phyloP scores from a whole-genome alignment of 2,113 vertebrate species.

The Archilochus colubris region DNA sequence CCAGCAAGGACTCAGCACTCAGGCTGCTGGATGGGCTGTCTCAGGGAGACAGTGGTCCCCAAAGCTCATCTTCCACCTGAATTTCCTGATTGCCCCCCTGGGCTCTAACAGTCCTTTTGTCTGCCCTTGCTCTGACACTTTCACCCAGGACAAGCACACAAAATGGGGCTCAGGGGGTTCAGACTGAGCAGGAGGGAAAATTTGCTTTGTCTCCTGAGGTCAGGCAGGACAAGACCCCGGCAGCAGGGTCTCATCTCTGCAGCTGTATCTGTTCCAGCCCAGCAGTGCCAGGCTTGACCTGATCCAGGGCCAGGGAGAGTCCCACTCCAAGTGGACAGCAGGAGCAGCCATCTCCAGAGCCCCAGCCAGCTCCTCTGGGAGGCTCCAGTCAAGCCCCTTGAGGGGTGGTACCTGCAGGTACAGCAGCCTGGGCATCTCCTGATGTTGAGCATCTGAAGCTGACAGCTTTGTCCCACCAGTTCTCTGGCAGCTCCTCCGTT shows the following conservation, averaged over 20 bases:
- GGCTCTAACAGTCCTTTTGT: neutral
- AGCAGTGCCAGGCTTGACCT: neutral
- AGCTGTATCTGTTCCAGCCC: neutral
- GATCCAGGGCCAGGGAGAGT: neutral
- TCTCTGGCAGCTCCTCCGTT: neutral
- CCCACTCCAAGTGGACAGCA: neutral
- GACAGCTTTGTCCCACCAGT: neutral
- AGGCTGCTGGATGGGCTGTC: neutral
- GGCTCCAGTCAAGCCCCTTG: rapidly evolving
- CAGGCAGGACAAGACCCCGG: neutral
- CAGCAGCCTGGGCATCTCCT: neutral
- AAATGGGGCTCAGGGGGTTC: neutral
- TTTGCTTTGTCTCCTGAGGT: neutral
- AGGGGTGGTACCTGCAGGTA: rapidly evolving
- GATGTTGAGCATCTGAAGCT: neutral
- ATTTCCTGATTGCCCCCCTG: neutral
- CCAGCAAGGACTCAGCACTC: neutral
- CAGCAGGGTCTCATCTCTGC: rapidly evolving
- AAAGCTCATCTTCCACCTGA: neutral
- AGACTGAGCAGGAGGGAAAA: rapidly evolving
- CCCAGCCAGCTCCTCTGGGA: neutral
- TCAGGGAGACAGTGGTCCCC: neutral
- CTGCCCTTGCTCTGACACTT: neutral
- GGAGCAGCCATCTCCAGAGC: neutral
- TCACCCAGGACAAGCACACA: neutral